Conservation (phyloP, 2,113 vertebrate genomes). For the Cephalopterus ornatus region DNA sequence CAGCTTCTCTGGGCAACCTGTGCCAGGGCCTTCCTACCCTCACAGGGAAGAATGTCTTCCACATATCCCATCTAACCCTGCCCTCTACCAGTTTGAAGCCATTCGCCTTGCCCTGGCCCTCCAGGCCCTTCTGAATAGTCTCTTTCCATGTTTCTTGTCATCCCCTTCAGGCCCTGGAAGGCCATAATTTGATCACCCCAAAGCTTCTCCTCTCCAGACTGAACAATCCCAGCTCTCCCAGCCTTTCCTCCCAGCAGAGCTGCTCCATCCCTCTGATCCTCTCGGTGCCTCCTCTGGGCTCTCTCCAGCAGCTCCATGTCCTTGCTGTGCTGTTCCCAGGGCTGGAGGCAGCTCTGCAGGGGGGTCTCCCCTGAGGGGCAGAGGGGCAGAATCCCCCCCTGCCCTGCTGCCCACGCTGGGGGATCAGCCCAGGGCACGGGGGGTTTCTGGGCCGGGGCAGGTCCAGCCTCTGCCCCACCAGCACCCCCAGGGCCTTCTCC, state of each 20-base stretch:
- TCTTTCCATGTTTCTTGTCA: rapidly evolving
- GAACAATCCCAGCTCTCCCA: neutral
- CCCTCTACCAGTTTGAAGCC: neutral
- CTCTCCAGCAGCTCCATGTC: neutral
- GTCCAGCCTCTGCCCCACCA: neutral
- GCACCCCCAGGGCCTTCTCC: neutral
- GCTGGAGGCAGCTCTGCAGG: neutral
- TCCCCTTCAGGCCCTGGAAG: neutral
- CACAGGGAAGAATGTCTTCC: neutral
- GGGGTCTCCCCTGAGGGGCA: neutral
- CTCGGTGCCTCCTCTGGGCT: neutral
- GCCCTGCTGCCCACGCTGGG: neutral
- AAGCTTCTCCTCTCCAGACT: neutral
- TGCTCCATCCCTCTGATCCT: neutral
- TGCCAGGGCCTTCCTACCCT: neutral
- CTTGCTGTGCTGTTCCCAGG: neutral
- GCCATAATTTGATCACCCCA: neutral
- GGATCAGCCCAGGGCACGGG: neutral
- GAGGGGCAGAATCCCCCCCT: neutral
- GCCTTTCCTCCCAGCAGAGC: neutral
- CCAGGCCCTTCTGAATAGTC: neutral
- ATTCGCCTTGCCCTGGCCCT: rapidly evolving
- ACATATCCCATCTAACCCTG: rapidly evolving
- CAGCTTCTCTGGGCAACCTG: neutral
- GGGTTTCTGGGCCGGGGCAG: neutral